These are phyloP conservation scores for Vultur gryphus DNA, from an alignment of 2,797 vertebrate species.

Conservation along the genomic window DNA sequence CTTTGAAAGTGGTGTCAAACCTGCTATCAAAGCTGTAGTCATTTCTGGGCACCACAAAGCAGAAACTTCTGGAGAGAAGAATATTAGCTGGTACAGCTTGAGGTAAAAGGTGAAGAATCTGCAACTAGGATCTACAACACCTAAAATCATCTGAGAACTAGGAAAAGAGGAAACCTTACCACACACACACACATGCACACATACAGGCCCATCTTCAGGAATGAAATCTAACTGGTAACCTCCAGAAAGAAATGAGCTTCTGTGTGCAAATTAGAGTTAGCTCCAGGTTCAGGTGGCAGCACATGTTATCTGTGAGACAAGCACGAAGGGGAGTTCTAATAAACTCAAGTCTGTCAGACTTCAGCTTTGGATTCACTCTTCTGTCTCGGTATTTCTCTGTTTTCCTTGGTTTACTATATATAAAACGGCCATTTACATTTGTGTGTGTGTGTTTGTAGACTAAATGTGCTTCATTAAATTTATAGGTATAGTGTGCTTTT, in stretches of 20 bases:
- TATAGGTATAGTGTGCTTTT: not conserved
- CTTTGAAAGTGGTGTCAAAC: not conserved
- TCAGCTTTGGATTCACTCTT: not conserved
- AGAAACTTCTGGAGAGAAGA: not conserved
- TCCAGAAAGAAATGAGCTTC: not conserved
- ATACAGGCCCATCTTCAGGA: not conserved
- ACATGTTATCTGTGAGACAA: fast-evolving
- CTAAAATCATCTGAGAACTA: not conserved
- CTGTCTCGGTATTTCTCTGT: not conserved
- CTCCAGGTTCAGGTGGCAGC: not conserved
- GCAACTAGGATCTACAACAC: not conserved
- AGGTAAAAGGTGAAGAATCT: not conserved
- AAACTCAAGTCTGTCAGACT: not conserved
- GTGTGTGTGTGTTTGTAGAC: not conserved
- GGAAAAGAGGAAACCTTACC: not conserved
- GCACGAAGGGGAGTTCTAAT: not conserved
- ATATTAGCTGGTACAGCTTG: not conserved
- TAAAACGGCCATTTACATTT: not conserved
- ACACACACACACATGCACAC: fast-evolving
- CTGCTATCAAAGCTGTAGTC: not conserved
- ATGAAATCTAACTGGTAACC: not conserved
- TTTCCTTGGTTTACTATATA: not conserved
- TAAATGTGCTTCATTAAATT: conserved; percentile 15
- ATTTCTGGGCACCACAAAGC: not conserved
- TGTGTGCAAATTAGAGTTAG: not conserved